These are phyloP conservation scores for Tokudaia tokunoshimensis DNA, from an alignment of 2,797 vertebrate species.

Conservation along the genomic window DNA sequence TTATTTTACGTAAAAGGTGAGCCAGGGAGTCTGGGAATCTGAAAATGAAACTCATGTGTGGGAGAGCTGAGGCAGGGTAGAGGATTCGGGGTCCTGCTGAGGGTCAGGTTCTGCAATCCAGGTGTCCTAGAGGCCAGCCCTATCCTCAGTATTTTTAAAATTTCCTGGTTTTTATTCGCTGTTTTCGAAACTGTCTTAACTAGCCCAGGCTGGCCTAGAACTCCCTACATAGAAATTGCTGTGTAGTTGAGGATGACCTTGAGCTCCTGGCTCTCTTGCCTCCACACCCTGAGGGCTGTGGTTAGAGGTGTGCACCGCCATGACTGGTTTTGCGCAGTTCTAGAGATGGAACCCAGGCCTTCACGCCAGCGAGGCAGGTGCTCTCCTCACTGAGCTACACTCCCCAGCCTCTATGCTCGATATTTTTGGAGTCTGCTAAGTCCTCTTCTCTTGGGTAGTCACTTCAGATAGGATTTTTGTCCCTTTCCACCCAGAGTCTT, in stretches of 20 bases:
- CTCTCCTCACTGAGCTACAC: background rate
- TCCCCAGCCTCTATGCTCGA: background rate
- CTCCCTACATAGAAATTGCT: background rate
- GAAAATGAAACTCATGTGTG: accelerated
- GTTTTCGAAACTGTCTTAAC: background rate
- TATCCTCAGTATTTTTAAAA: background rate
- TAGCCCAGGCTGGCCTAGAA: background rate
- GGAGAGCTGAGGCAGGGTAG: background rate
- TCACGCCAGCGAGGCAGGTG: accelerated
- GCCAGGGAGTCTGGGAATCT: background rate
- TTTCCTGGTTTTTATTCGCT: background rate
- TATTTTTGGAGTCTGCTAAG: background rate
- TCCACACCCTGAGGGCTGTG: background rate
- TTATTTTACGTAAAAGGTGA: background rate
- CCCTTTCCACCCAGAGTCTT: background rate
- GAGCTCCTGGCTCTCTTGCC: background rate
- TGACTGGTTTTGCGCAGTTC: too few relatives aligned
- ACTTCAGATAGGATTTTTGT: background rate
- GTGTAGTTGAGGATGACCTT: background rate
- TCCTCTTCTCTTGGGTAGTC: background rate
- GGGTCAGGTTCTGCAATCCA: background rate
- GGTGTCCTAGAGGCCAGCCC: background rate
- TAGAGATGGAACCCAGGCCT: background rate
- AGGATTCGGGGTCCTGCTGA: background rate
- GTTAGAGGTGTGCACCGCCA: background rate